phyloP scores from a whole-genome alignment of 2,113 vertebrate species.

The Muscicapa adusta region DNA sequence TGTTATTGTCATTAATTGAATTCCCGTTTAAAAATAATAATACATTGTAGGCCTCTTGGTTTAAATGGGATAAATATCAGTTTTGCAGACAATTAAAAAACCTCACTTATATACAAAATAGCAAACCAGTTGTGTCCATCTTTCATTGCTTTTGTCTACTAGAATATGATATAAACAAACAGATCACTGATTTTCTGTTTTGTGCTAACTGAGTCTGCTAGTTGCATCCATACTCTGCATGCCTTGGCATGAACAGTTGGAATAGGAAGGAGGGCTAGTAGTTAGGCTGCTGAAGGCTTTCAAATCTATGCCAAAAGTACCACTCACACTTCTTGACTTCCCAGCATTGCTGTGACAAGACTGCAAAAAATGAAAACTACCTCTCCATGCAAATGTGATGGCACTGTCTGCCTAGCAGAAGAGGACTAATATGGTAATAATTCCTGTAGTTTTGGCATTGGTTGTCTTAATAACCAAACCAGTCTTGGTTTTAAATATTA shows the following conservation, averaged over 20 bases:
- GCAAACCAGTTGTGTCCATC: neutral
- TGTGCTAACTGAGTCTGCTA: neutral
- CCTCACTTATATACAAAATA: neutral
- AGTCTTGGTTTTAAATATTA: neutral
- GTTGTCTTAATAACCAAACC: neutral
- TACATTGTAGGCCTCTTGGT: neutral
- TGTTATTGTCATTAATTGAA: neutral
- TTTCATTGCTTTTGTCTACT: neutral
- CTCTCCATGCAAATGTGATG: neutral
- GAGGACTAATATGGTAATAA: neutral
- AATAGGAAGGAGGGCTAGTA: neutral
- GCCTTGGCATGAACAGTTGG: neutral
- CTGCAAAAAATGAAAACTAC: neutral
- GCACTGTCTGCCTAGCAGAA: neutral
- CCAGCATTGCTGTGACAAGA: accelerated
- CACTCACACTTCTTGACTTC: neutral
- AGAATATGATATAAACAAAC: neutral
- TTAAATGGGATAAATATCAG: neutral
- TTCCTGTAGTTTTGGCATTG: neutral
- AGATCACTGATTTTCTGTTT: neutral
- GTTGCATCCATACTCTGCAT: neutral
- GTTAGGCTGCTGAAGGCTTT: neutral
- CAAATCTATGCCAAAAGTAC: neutral
- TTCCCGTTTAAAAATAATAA: neutral
- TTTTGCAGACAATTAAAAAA: neutral